Percentiles rank a stretch among this genome's conserved stretches.
Conservation (phyloP, 2,888 invertebrate genomes). For the Ceramica pisi region DNA sequence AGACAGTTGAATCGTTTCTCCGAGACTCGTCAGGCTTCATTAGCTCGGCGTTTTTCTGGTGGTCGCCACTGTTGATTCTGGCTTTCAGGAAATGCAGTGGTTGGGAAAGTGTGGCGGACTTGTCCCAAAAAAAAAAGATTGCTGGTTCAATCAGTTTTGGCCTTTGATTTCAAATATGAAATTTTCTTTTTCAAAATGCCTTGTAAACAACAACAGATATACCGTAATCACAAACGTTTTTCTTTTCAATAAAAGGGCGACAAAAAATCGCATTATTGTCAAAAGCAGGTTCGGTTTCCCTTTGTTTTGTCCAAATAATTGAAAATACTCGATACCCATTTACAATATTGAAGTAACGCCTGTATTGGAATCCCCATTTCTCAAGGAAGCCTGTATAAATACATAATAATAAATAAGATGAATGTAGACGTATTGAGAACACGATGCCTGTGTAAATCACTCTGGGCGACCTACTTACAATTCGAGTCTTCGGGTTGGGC, state of each 20-base stretch:
- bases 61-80: too few species aligned
- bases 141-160: too few species aligned
- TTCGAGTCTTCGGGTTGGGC: conserved; percentile 34
- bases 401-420: conserved; percentile 65
- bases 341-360: conserved; percentile 44
- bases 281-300: conserved; percentile 25
- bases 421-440: conserved; percentile 60
- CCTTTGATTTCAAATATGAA: background rate
- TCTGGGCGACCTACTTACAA: conserved; percentile 62
- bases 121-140: too few species aligned
- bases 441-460: conserved; percentile 61
- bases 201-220: background rate
- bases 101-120: too few species aligned
- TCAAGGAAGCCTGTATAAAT: conserved; percentile 59
- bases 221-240: conserved; percentile 10
- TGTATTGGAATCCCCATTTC: conserved; percentile 42
- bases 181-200: background rate
- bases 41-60: too few species aligned
- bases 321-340: conserved; percentile 49
- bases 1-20: too few species aligned
- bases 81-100: too few species aligned
- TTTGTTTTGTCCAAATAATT: conserved; percentile 48
- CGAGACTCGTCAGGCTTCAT: too few species aligned
- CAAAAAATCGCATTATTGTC: conserved; percentile 5
- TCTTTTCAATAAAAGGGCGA: conserved; percentile 5